phyloP scores from a whole-genome alignment of 2,113 vertebrate genomes.

The Coptodon rendalli region DNA sequence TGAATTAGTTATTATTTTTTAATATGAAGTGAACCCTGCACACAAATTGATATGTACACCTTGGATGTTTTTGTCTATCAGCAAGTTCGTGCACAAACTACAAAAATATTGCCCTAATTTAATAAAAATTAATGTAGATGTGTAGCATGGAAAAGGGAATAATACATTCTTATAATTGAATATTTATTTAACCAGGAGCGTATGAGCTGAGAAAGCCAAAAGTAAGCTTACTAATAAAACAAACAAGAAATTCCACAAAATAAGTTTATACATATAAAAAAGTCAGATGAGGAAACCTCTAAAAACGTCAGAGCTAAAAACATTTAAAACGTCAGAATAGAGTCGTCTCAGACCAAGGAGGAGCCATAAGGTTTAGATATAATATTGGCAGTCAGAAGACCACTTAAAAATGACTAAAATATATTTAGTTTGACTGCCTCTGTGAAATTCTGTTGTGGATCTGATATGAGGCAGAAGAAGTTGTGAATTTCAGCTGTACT shows the following conservation, averaged over 20 bases:
- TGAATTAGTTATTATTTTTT: neutral
- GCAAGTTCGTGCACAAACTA: neutral
- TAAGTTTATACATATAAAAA: neutral
- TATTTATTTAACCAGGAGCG: neutral
- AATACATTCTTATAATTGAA: neutral
- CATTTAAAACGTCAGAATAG: accelerated
- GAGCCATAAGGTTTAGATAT: neutral
- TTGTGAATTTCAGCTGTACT: neutral
- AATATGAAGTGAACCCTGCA: neutral
- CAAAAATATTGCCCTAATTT: neutral
- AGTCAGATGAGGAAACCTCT: neutral
- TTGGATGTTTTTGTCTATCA: neutral
- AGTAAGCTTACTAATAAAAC: neutral
- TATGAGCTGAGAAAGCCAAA: neutral
- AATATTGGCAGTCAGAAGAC: neutral
- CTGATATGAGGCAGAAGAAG: neutral
- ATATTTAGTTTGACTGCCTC: neutral
- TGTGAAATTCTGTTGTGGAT: neutral
- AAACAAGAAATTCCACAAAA: neutral
- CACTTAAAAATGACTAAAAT: neutral
- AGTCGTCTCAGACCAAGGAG: neutral
- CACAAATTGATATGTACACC: neutral
- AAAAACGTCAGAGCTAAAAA: neutral
- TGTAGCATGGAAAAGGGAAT: neutral
- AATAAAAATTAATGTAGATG: neutral